A percentile compares a stretch with the other conserved stretches of the same genome.
These are phyloP conservation scores for Wiebesia pumilae DNA, from an alignment of 1,140 invertebrate species.

Conservation along the genomic window DNA sequence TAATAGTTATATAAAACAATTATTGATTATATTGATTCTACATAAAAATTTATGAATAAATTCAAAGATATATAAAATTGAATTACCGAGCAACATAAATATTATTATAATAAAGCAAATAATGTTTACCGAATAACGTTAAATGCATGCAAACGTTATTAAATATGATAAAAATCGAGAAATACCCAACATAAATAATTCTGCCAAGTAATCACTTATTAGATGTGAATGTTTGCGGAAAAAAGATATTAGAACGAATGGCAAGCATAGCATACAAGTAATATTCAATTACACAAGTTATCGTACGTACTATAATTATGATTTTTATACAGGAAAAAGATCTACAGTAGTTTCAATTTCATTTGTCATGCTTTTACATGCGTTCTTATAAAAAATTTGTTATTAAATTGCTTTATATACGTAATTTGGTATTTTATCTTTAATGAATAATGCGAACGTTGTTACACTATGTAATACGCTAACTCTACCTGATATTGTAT, in stretches of 20 bases:
- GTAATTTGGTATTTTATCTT: no score
- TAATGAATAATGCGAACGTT: no score
- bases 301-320: not conserved
- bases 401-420: not conserved
- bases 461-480: no score
- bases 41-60: not conserved
- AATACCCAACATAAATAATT: not conserved
- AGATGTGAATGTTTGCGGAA: not conserved
- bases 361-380: not conserved
- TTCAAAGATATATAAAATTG: not conserved
- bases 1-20: not conserved
- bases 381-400: not conserved
- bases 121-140: not conserved
- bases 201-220: not conserved
- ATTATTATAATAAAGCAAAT: not conserved
- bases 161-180: slow-evolving; percentile 1
- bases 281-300: not conserved
- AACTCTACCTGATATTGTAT: no score
- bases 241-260: not conserved
- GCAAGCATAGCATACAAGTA: not conserved
- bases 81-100: not conserved
- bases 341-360: not conserved
- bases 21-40: not conserved
- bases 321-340: not conserved
- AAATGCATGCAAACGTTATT: no score